These are phyloP conservation scores for Ictidomys tridecemlineatus DNA, from an alignment of 2,113 vertebrate species.

Conservation along the genomic window DNA sequence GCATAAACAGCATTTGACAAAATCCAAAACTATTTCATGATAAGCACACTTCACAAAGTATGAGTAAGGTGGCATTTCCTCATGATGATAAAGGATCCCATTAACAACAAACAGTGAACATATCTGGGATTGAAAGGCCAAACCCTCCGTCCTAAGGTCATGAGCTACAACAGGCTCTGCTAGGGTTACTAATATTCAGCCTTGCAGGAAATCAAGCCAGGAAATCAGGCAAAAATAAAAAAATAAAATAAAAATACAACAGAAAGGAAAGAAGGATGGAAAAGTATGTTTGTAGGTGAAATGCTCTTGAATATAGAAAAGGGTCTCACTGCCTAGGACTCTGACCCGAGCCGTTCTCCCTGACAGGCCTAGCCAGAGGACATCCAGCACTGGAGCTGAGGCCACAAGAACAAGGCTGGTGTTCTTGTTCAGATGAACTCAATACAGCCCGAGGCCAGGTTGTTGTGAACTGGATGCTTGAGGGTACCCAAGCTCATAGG, in stretches of 20 bases:
- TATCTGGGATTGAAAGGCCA: neutral
- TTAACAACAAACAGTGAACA: neutral
- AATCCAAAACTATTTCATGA: neutral
- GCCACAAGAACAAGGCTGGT: no score
- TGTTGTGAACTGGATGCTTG: neutral
- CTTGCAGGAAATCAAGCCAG: neutral
- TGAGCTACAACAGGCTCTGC: neutral
- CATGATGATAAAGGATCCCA: neutral
- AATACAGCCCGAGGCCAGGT: neutral
- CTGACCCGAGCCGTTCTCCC: neutral
- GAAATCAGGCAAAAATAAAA: neutral
- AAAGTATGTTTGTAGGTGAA: neutral
- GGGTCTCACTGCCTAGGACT: neutral
- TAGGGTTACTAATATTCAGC: neutral
- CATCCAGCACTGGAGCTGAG: accelerated
- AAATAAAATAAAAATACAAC: neutral
- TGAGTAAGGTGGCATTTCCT: neutral
- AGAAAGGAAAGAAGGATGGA: neutral
- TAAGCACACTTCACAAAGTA: neutral
- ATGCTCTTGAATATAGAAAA: neutral
- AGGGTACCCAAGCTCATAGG: neutral
- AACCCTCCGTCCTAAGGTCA: neutral
- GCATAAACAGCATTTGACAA: neutral
- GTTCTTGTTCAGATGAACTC: neutral
- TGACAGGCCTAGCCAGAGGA: accelerated